Evolutionary conservation across 2,888 invertebrate genomes (phyloP).

Genomic region (Aspidiotus rigidus): DNA sequence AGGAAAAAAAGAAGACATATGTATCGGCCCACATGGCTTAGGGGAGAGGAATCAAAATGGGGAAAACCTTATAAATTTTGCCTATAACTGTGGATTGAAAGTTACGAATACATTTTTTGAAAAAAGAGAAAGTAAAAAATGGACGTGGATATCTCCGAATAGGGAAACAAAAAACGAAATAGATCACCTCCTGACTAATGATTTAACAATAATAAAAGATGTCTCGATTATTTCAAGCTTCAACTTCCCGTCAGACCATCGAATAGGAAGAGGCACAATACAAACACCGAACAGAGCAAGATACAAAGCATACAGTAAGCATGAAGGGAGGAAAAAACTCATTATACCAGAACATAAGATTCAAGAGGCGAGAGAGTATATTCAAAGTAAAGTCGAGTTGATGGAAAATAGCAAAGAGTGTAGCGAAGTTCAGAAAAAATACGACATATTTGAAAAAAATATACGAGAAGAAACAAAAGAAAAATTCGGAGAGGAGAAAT

Average conservation of each 20-base stretch:
- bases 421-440: not conserved
- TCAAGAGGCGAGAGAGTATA: no score
- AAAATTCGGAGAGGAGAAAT: not conserved
- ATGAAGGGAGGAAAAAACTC: no score
- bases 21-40: not conserved
- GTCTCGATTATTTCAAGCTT: not conserved
- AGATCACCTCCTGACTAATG: not conserved
- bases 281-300: not conserved
- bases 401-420: not conserved
- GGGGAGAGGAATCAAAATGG: not conserved
- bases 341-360: no score
- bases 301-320: slow-evolving; percentile 1
- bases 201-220: slow-evolving; percentile 2
- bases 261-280: not conserved
- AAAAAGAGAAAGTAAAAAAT: not conserved
- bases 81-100: not conserved
- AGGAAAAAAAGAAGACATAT: not conserved
- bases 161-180: slow-evolving; percentile 2
- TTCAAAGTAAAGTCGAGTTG: not conserved
- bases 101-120: not conserved
- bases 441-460: not conserved
- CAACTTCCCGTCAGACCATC: not conserved
- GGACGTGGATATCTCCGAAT: not conserved
- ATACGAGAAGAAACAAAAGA: not conserved
- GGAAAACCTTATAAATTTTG: not conserved